These are phyloP conservation scores for Congeria kusceri DNA, from an alignment of 2,888 invertebrate genomes.

Conservation along the genomic window DNA sequence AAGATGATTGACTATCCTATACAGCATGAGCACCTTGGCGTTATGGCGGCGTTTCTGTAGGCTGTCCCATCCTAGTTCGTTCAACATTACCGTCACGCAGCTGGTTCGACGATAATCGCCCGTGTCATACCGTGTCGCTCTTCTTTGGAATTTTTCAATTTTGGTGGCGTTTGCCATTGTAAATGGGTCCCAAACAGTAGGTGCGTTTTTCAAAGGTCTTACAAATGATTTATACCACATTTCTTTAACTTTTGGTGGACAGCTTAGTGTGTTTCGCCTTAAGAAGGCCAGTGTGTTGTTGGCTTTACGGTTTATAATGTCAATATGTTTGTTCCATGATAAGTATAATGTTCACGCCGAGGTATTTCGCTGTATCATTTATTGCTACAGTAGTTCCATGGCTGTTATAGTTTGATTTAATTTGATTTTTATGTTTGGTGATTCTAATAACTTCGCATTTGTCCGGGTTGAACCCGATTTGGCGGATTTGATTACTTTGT, in stretches of 20 bases:
- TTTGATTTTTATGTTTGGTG: not conserved
- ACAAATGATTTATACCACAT: not conserved
- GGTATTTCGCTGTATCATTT: slow-evolving; percentile 3
- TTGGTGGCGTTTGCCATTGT: not conserved
- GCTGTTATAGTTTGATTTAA: not conserved
- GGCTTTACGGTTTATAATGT: not conserved
- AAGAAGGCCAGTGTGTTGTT: not conserved
- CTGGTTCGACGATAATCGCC: not conserved
- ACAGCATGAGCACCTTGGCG: not conserved
- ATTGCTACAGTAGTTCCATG: slow-evolving; percentile 1
- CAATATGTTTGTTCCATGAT: slow-evolving; percentile 8
- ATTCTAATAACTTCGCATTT: slow-evolving; percentile 4
- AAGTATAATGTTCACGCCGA: slow-evolving; percentile 9
- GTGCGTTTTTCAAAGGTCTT: not conserved
- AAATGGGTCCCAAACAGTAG: not conserved
- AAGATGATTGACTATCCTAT: not conserved
- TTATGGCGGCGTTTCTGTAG: not conserved
- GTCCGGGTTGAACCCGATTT: slow-evolving; percentile 2
- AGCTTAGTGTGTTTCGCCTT: slow-evolving; percentile 8
- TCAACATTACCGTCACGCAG: not conserved
- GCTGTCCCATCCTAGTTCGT: not conserved
- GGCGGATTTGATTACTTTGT: not conserved
- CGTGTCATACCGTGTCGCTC: not conserved
- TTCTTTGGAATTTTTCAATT: not conserved
- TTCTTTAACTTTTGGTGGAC: not conserved